These are phyloP conservation scores for Temnothorax ravouxi DNA, from an alignment of 2,888 invertebrate genomes.

Conservation along the genomic window DNA sequence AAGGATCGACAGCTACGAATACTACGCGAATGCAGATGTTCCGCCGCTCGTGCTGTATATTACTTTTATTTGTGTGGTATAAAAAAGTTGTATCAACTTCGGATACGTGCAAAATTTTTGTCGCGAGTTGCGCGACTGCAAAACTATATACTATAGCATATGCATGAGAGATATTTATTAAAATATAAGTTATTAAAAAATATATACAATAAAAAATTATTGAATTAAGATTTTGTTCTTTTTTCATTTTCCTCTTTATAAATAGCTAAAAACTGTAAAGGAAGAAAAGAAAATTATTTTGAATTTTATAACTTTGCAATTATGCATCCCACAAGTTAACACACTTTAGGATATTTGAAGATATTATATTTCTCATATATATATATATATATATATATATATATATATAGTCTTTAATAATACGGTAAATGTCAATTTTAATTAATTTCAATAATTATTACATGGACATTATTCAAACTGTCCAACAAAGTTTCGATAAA, in stretches of 20 bases:
- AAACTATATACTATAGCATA: neutral
- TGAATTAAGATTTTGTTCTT: neutral
- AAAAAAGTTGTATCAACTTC: conserved; percentile 20
- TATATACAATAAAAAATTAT: neutral
- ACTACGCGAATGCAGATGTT: conserved; percentile 7
- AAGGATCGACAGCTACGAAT: conserved; percentile 32
- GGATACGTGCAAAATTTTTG: neutral
- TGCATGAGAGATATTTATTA: no score
- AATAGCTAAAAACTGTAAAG: neutral
- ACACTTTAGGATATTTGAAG: neutral
- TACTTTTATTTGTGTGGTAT: neutral
- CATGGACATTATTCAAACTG: neutral
- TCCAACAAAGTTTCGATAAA: neutral
- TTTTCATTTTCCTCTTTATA: neutral
- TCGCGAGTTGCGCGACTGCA: neutral
- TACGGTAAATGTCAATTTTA: neutral
- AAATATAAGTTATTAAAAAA: neutral
- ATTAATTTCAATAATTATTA: conserved; percentile 2
- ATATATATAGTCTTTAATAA: neutral
- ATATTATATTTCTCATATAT: neutral
- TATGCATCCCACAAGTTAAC: neutral
- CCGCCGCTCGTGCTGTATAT: neutral
- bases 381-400: no score
- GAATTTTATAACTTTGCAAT: neutral
- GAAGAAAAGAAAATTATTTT: neutral